These are phyloP conservation scores for Gila robusta DNA, from an alignment of 2,797 vertebrate genomes.

Conservation along the genomic window DNA sequence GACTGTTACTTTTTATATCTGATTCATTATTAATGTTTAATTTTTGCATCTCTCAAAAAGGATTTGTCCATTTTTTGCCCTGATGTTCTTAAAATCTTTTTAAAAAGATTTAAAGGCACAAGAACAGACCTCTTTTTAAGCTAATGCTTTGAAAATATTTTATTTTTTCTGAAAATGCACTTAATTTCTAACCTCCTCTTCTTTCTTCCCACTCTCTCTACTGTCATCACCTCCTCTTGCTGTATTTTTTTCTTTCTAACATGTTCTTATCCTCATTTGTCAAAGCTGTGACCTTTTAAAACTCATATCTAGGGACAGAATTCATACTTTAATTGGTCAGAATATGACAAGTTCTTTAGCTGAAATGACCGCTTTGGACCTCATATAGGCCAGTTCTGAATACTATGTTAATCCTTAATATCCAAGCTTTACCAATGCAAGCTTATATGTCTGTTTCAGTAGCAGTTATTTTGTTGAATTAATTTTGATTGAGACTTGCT, in stretches of 20 bases:
- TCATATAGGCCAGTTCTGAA: slow-evolving; percentile 21
- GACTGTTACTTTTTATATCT: background rate
- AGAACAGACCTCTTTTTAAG: background rate
- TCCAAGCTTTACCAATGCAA: background rate
- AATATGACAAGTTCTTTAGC: slow-evolving; percentile 19
- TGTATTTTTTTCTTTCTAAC: background rate
- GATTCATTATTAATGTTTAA: slow-evolving; percentile 12
- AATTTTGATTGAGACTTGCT: slow-evolving; percentile 14
- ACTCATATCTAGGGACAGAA: slow-evolving; percentile 27
- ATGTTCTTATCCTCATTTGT: slow-evolving; percentile 48
- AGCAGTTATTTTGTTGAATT: slow-evolving; percentile 39
- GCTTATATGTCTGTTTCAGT: background rate
- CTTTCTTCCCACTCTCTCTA: background rate
- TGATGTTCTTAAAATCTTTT: background rate
- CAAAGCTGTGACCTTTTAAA: slow-evolving; percentile 53
- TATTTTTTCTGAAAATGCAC: background rate
- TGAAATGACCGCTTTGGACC: slow-evolving; percentile 1
- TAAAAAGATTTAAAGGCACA: background rate
- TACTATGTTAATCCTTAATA: slow-evolving; percentile 20
- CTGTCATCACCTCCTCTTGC: slow-evolving; percentile 4
- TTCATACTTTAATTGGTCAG: slow-evolving; percentile 58
- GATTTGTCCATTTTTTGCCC: background rate
- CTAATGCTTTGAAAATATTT: background rate
- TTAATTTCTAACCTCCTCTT: background rate
- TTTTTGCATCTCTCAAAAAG: slow-evolving; percentile 13